Evolutionary conservation across 2,113 vertebrate genomes (phyloP), one percentile per base, ranked within the genome.

Genomic region (Pseudopodoces humilis): DNA sequence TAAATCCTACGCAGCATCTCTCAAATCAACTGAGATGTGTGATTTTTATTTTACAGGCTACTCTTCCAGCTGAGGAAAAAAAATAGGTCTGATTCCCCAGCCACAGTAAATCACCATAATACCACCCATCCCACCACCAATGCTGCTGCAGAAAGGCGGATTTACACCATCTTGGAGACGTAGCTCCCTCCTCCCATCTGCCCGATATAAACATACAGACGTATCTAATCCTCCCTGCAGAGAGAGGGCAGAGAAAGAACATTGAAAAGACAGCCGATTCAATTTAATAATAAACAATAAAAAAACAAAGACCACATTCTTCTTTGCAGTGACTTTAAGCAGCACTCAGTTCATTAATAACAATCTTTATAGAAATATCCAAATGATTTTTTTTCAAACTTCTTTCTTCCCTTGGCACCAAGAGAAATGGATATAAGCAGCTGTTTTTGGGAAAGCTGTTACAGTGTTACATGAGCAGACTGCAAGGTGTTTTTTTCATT

Each of bases 11-110:
- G 10, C 46, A 83, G 50, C 52, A 63, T 17, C 79, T 72, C 68
- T 83, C 9, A 1, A 77, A 83, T 71, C 1, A 2, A 50, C 76
- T 67, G 83, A n/a, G 1, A 59, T 59, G 37, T 77, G n/a, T 83
- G 90, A 50, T 50, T 96, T 92, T 92, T 77, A 80, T 88, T 90
- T 95, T 80, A 47, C 79, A 88, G 92, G 70, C 70, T 91, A 64
- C 9, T 92, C 71, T 62, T 83, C 72, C 76, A 62, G 63, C 25
- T 80, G 56, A 37, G 44, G 43, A 74, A 59, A 59, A 96, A 90
- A 88, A 60, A 55, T 41, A 83, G 28, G 68, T 62, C 55, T 23
- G 23, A 70, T 81, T 88, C 76, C 76, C 71, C 37, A 74, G 71
- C 24, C 47, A 39, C 7, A 1, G 71, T 92, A 92, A 96, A 93